Percentiles rank a stretch among this genome's conserved stretches.
These are phyloP conservation scores for Drosophila greeni DNA, from an alignment of 2,888 invertebrate species.

Conservation along the genomic window DNA sequence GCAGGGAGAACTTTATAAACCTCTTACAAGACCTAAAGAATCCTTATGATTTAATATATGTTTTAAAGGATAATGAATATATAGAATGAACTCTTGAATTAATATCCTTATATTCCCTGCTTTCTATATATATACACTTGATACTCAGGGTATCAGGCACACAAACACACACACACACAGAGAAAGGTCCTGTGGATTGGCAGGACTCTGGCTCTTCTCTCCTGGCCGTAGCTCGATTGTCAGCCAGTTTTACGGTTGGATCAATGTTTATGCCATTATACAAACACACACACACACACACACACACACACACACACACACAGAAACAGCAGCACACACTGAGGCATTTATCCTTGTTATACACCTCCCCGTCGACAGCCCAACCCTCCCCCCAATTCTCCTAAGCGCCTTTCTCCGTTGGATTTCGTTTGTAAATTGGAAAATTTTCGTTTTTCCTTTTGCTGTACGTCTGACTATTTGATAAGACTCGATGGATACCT, in stretches of 20 bases:
- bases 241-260: slow-evolving; percentile 72
- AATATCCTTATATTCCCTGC: neutral
- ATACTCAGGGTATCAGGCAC: neutral
- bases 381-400: slow-evolving; percentile 2
- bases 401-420: slow-evolving; percentile 46
- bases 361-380: slow-evolving; percentile 21
- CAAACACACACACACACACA: slow-evolving; percentile 36
- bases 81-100: too few relatives aligned
- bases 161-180: neutral
- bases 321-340: slow-evolving; percentile 29
- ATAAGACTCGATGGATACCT: neutral
- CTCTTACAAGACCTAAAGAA: neutral
- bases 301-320: slow-evolving; percentile 44
- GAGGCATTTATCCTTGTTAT: slow-evolving; percentile 74
- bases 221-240: slow-evolving; percentile 58
- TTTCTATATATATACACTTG: neutral
- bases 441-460: slow-evolving; percentile 59
- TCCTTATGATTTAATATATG: too few relatives aligned
- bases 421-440: slow-evolving; percentile 75
- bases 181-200: slow-evolving; percentile 24
- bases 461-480: neutral
- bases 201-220: slow-evolving; percentile 31
- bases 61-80: too few relatives aligned
- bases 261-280: slow-evolving; percentile 71
- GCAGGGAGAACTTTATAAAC: neutral